phyloP scores from a whole-genome alignment of 1,140 invertebrate genomes.

The Pemphigus obesinymphae region DNA sequence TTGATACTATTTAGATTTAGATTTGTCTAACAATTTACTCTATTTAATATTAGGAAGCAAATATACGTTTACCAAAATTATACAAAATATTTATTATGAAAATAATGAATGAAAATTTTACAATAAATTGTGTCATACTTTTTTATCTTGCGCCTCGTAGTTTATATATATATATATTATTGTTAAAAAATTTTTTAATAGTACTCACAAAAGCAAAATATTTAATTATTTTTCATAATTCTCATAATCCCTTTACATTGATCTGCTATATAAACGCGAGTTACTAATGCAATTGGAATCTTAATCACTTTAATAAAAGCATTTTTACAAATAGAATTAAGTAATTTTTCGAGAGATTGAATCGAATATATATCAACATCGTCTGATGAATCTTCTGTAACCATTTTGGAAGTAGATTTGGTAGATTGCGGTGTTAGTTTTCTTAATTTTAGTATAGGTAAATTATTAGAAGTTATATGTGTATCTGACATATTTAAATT shows the following conservation, averaged over 20 bases:
- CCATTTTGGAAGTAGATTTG: slow-evolving; percentile 47
- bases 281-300: slow-evolving; percentile 72
- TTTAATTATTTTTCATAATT: no score
- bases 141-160: no score
- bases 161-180: no score
- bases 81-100: no score
- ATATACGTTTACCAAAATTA: no score
- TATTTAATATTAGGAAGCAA: no score
- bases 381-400: background rate
- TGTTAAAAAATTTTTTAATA: no score
- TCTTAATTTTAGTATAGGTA: slow-evolving; percentile 72
- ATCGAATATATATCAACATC: slow-evolving; percentile 72
- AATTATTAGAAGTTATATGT: slow-evolving; percentile 61
- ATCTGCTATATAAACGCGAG: slow-evolving; percentile 57
- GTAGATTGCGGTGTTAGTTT: slow-evolving; percentile 23
- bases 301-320: slow-evolving; percentile 72
- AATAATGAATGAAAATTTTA: no score
- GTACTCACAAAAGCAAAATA: background rate
- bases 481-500: slow-evolving; percentile 49
- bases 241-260: slow-evolving; percentile 57
- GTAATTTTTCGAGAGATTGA: slow-evolving; percentile 66
- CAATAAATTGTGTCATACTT: no score
- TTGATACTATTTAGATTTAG: no score
- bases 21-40: no score
- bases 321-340: slow-evolving; percentile 58